Percentiles rank a stretch among this genome's conserved stretches.
phyloP scores from a whole-genome alignment of 1,140 invertebrate species.

The Lasaia peninsularis region DNA sequence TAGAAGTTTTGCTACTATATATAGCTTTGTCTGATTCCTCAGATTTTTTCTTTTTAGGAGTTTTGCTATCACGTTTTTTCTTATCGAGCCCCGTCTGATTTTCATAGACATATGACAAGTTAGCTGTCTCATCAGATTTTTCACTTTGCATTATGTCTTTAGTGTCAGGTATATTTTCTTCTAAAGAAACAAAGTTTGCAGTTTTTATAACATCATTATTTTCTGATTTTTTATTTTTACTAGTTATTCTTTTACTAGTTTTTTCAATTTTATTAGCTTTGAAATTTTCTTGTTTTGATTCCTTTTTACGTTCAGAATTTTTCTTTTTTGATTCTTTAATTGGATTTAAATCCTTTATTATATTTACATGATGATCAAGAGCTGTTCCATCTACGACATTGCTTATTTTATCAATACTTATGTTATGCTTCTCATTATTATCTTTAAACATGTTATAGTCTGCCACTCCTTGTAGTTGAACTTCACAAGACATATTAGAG shows the following conservation, averaged over 20 bases:
- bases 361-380: background rate
- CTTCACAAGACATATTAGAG: background rate
- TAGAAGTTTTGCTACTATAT: background rate
- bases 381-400: background rate
- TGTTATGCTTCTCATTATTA: background rate
- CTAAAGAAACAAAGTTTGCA: background rate
- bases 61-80: background rate
- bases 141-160: background rate
- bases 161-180: background rate
- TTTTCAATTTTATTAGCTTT: background rate
- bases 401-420: background rate
- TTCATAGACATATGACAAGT: background rate
- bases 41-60: background rate
- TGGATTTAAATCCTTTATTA: background rate
- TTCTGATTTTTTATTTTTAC: background rate
- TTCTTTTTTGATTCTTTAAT: background rate
- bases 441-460: background rate
- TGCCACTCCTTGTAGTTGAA: background rate
- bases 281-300: background rate
- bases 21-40: background rate
- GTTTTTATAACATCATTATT: background rate
- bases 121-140: background rate
- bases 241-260: background rate
- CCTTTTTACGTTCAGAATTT: background rate
- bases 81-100: background rate